Percentiles rank a stretch among this genome's conserved stretches.
These are phyloP conservation scores for Saccostrea echinata DNA, from an alignment of 1,140 invertebrate species.

Conservation along the genomic window DNA sequence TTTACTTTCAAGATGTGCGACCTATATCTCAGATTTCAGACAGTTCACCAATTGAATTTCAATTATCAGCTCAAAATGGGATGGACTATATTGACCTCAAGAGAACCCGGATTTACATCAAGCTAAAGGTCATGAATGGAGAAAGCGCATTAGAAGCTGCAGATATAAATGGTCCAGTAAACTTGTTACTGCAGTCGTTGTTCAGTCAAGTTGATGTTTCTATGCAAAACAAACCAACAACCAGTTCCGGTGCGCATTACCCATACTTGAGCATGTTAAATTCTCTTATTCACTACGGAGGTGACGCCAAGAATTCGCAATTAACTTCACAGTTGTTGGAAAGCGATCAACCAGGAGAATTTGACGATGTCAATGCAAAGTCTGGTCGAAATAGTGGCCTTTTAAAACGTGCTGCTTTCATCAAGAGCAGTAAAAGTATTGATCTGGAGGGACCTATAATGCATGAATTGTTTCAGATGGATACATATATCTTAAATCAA, in stretches of 20 bases:
- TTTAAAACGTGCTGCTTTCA: not conserved
- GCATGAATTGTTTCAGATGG: conserved; percentile 54
- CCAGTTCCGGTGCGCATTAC: conserved; percentile 30
- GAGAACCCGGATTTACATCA: conserved; percentile 19
- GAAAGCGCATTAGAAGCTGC: not conserved
- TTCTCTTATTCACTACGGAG: conserved; percentile 1
- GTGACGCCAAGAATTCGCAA: conserved; percentile 23
- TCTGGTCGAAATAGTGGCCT: conserved; percentile 43
- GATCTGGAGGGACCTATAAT: conserved; percentile 51
- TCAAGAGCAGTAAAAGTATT: conserved; percentile 17
- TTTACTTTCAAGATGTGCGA: not conserved
- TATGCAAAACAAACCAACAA: conserved; percentile 37
- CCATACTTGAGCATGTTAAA: conserved; percentile 41
- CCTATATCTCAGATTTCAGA: no score
- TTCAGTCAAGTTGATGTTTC: conserved; percentile 40
- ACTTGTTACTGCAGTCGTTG: conserved; percentile 37
- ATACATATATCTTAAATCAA: conserved; percentile 56
- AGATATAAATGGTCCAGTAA: conserved; percentile 39
- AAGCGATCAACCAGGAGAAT: conserved; percentile 21
- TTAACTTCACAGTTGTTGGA: conserved; percentile 21
- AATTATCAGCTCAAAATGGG: not conserved
- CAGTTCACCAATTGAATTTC: no score
- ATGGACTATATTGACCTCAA: conserved; percentile 35
- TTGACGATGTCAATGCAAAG: conserved; percentile 43
- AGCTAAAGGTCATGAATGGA: conserved; percentile 40